These are phyloP conservation scores for Pogonognathellus flavescens DNA, from an alignment of 1,140 invertebrate species.

Conservation along the genomic window DNA sequence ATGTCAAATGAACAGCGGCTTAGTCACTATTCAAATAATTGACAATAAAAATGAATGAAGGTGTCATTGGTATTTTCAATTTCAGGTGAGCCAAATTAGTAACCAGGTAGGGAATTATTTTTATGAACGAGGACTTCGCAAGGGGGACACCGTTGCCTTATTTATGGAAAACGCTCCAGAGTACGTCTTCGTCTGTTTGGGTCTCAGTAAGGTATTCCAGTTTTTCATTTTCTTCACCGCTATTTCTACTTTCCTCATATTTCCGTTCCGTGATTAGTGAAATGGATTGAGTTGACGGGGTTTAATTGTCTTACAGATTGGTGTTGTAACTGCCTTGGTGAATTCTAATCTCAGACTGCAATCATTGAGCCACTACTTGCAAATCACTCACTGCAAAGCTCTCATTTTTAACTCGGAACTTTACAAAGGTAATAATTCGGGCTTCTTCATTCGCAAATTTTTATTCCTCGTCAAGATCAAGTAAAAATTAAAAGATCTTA, in stretches of 20 bases:
- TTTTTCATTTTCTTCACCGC: too few species aligned
- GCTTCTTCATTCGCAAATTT: not conserved
- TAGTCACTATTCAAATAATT: too few species aligned
- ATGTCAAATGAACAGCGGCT: too few species aligned
- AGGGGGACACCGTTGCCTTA: constrained; percentile 78
- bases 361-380: constrained; percentile 86
- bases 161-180: constrained; percentile 79
- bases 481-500: too few species aligned
- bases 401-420: constrained; percentile 84
- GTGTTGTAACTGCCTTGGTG: constrained; percentile 80
- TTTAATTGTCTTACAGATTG: constrained; percentile 65
- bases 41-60: too few species aligned
- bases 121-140: constrained; percentile 72
- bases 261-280: too few species aligned
- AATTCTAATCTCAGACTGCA: constrained; percentile 86
- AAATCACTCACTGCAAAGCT: constrained; percentile 83
- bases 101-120: constrained; percentile 76
- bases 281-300: too few species aligned
- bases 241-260: too few species aligned
- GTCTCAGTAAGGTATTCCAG: constrained; percentile 75
- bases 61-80: too few species aligned
- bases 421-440: not conserved
- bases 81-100: constrained; percentile 75
- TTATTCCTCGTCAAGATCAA: not conserved
- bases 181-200: constrained; percentile 78